These are phyloP conservation scores for Anableps anableps DNA, from an alignment of 2,797 vertebrate species.

Conservation along the genomic window DNA sequence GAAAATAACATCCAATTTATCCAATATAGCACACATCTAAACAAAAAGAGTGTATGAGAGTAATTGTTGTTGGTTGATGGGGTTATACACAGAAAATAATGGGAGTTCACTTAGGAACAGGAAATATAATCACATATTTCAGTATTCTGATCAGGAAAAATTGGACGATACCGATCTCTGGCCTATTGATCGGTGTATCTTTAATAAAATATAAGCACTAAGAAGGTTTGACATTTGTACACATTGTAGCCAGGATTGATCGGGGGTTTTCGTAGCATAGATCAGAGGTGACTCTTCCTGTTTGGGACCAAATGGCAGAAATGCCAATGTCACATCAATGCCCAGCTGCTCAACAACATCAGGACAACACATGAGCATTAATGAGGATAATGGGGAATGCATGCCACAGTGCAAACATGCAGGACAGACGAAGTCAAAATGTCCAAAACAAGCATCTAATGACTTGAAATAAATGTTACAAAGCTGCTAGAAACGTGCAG, in stretches of 20 bases:
- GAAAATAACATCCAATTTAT: neutral
- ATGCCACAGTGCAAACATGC: constrained; percentile 29
- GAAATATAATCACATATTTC: neutral
- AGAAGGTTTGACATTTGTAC: constrained; percentile 46
- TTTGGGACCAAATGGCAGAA: constrained; percentile 70
- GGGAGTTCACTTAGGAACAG: neutral
- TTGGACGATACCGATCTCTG: neutral
- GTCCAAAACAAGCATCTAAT: constrained; percentile 22
- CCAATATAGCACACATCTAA: neutral
- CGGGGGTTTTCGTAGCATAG: constrained; percentile 45
- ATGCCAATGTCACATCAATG: constrained; percentile 71
- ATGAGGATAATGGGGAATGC: constrained; percentile 20
- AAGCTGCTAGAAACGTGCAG: constrained; percentile 31
- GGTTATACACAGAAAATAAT: neutral
- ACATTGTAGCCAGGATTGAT: constrained; percentile 57
- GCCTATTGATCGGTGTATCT: neutral
- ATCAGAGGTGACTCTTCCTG: constrained; percentile 67
- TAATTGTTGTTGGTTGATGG: neutral
- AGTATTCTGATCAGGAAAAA: neutral
- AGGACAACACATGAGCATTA: constrained; percentile 47
- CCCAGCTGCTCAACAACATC: constrained; percentile 44
- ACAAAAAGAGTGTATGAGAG: neutral
- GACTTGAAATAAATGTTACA: neutral
- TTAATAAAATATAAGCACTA: constrained; percentile 5
- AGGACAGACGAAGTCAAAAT: constrained; percentile 35